Conservation (phyloP, 35 echinoderm and acorn worm species). For the Chiridota heheva region DNA sequence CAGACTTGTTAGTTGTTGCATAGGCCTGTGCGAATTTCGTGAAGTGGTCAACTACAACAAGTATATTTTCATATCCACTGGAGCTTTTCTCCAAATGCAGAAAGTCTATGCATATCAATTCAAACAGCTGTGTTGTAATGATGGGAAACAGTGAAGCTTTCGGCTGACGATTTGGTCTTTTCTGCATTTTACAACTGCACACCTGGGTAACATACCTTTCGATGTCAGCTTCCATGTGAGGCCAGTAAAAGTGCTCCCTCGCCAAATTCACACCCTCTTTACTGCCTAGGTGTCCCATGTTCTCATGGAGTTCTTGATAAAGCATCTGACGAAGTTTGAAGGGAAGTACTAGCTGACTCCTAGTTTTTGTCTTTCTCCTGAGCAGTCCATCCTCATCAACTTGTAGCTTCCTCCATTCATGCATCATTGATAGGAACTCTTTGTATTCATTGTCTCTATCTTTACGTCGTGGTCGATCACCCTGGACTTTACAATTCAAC, state of each 20-base stretch:
- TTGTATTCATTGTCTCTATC: too few relatives aligned
- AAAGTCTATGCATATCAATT: slow-evolving; percentile 49
- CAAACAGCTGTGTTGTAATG: slow-evolving; percentile 33
- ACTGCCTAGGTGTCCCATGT: slow-evolving; percentile 39
- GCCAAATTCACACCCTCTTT: slow-evolving; percentile 5
- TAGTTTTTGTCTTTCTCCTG: slow-evolving; percentile 35
- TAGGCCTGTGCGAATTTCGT: slow-evolving; percentile 66
- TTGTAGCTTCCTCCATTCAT: too few relatives aligned
- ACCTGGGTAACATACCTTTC: slow-evolving; percentile 17
- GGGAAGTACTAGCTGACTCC: slow-evolving; percentile 21
- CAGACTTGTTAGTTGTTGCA: slow-evolving; percentile 22
- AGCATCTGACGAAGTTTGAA: not conserved
- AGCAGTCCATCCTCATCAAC: too few relatives aligned
- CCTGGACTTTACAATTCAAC: too few relatives aligned
- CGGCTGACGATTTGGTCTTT: slow-evolving; percentile 7
- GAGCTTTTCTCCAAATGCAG: slow-evolving; percentile 39
- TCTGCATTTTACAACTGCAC: slow-evolving; percentile 28
- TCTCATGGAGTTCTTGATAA: slow-evolving; percentile 8
- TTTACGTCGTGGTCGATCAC: too few relatives aligned
- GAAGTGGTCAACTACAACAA: slow-evolving; percentile 14
- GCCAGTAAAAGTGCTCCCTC: slow-evolving; percentile 38
- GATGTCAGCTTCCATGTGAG: slow-evolving; percentile 46
- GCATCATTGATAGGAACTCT: too few relatives aligned
- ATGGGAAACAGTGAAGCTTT: slow-evolving; percentile 50
- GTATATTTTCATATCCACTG: slow-evolving; percentile 38